Base-by-base conservation (phyloP, 2,797 vertebrate species). In the Acipenser oxyrinchus region DNA sequence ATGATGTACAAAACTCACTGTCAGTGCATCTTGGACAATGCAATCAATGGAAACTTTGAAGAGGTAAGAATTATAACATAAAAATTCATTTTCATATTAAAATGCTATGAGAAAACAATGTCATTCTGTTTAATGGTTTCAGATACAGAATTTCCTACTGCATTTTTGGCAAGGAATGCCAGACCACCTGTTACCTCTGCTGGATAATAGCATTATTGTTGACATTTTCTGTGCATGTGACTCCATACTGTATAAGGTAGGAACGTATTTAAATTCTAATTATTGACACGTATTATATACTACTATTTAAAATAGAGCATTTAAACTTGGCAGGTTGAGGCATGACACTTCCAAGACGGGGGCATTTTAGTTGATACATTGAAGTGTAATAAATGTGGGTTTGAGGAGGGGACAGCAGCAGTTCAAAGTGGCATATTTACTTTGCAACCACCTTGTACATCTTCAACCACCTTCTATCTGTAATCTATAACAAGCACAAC, bases 1-100 rank as follows among this genome's bases (percentile, higher is more conserved):
- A 96, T 98, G 95, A 99, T 99, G 96, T 99, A 99, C 77, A 99
- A 99, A 90, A 98, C 96, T 12, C 96, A 99, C 81, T 99, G 96
- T 69, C 96, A 99, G 73, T 99, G 96, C 83, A 92, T 99, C 79
- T 86, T 99, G 79, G 96, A 99, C 84, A 98, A 98, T 71, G 95
- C 96, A 79, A 99, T 99, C 74, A 99, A 95, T 74, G 90, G 95
- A 69, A 99, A 96, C 87, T 99, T 98, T 82, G 93, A 97, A 81
- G 96, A 99, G 96, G 96, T 99, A 86, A 83, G 74, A 18, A n/a
- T 8, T 6, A 7, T 6, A 13, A 52, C 51, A 66, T 37, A 68
- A 8, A 63, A 4, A 37, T 37, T 37, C 37, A 37, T 37, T 37
- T 5, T 37, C 37, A 37, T 37, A 37, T 37, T 37, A 37, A 37